phyloP scores from a whole-genome alignment of 2,797 vertebrate species.

The Manis crassicaudata region DNA sequence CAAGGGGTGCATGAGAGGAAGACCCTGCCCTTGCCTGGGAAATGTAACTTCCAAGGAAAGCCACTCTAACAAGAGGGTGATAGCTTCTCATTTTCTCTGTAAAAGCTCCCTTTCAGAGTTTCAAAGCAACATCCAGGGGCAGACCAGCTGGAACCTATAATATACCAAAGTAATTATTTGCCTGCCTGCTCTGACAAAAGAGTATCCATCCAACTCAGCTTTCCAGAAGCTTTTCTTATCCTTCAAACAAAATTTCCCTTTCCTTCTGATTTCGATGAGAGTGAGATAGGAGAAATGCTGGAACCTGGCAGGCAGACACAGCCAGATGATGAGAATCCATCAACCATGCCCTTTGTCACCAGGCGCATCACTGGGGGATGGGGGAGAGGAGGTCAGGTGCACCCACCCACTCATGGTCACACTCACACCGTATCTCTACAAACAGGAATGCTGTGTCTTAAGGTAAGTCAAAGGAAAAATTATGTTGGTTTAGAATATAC shows the following conservation, averaged over 20 bases:
- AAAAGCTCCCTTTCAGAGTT: not conserved
- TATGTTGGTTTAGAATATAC: not conserved
- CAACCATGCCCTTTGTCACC: not conserved
- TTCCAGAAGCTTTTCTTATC: not conserved
- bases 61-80: accelerated
- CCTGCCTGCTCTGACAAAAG: not conserved
- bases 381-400: not conserved
- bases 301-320: not conserved
- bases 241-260: too few species aligned
- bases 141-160: not conserved
- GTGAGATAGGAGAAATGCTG: not conserved
- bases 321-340: not conserved
- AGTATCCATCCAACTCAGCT: not conserved
- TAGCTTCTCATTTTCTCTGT: not conserved
- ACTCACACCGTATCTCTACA: accelerated
- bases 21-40: not conserved
- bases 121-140: not conserved
- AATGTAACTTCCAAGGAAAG: not conserved
- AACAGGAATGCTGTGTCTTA: not conserved
- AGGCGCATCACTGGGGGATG: accelerated
- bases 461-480: not conserved
- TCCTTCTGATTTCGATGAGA: not conserved
- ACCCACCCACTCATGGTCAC: accelerated
- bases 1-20: not conserved
- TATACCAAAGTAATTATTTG: too few species aligned